Evolutionary conservation across 2,797 vertebrate species (phyloP).

Genomic region (Tragopan temminckii): DNA sequence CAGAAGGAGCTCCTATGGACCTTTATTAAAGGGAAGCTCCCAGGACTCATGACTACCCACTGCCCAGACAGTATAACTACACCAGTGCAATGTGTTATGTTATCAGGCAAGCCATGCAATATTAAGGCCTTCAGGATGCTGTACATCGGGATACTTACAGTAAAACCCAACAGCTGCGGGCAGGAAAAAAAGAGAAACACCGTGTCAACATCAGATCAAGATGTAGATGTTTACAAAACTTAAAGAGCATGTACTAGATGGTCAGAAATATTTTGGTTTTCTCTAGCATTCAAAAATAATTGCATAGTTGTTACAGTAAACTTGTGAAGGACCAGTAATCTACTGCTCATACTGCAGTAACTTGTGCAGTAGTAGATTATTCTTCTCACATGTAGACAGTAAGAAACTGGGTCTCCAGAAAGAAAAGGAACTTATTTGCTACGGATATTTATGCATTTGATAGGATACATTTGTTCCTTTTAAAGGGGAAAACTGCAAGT

Average conservation of each 20-base stretch:
- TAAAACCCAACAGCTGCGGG: conserved; percentile 87
- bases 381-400: neutral
- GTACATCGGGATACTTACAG: conserved; percentile 84
- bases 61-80: neutral
- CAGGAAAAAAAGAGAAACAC: conserved; percentile 58
- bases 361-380: neutral
- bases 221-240: conserved; percentile 36
- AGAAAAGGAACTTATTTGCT: neutral
- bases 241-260: conserved; percentile 22
- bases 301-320: neutral
- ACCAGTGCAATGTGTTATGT: neutral
- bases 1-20: accelerated
- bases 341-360: neutral
- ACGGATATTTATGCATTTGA: neutral
- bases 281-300: neutral
- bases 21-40: neutral
- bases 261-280: neutral
- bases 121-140: conserved; percentile 15
- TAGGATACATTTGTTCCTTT: neutral
- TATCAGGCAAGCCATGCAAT: conserved; percentile 61
- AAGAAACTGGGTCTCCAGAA: conserved; percentile 4
- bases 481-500: neutral
- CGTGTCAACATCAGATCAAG: conserved; percentile 44
- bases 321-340: neutral
- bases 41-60: neutral